phyloP scores from a whole-genome alignment of 2,113 vertebrate genomes.

The Paradoxurus hermaphroditus region DNA sequence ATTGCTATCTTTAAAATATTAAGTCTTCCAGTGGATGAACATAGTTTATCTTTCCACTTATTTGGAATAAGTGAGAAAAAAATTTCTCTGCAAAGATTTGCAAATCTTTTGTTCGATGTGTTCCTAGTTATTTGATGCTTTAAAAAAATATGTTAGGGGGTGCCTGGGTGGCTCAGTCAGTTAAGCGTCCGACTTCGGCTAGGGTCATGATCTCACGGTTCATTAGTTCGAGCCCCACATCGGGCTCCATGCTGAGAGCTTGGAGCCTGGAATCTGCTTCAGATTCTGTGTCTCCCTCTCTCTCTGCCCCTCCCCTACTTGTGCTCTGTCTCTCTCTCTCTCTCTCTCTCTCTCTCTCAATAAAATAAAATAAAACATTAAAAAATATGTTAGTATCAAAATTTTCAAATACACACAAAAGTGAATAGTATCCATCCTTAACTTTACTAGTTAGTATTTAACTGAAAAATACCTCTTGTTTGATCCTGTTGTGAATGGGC shows the following conservation, averaged over 20 bases:
- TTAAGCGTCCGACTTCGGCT: too few relatives aligned
- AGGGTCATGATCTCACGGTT: too few relatives aligned
- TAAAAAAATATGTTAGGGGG: background rate
- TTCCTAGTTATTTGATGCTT: background rate
- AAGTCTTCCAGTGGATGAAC: background rate
- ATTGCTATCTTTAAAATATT: background rate
- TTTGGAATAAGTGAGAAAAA: constrained; percentile 10
- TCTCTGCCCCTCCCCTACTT: too few relatives aligned
- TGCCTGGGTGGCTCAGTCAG: too few relatives aligned
- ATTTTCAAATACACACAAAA: background rate
- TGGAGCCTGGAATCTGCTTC: too few relatives aligned
- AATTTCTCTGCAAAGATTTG: background rate
- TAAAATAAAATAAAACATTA: too few relatives aligned
- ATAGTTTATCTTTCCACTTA: background rate
- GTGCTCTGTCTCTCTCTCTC: too few relatives aligned
- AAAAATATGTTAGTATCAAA: background rate
- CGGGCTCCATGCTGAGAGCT: too few relatives aligned
- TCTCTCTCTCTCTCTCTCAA: too few relatives aligned
- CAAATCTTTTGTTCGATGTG: background rate
- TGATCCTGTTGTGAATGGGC: background rate
- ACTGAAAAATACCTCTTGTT: background rate
- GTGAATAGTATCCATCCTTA: background rate
- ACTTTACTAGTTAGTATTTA: background rate
- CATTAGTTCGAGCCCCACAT: too few relatives aligned
- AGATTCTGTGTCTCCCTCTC: too few relatives aligned